Evolutionary conservation across 30 jellyfish, hydroid and myxozoan species (phyloP).

Genomic region (Turritopsis dohrnii): DNA sequence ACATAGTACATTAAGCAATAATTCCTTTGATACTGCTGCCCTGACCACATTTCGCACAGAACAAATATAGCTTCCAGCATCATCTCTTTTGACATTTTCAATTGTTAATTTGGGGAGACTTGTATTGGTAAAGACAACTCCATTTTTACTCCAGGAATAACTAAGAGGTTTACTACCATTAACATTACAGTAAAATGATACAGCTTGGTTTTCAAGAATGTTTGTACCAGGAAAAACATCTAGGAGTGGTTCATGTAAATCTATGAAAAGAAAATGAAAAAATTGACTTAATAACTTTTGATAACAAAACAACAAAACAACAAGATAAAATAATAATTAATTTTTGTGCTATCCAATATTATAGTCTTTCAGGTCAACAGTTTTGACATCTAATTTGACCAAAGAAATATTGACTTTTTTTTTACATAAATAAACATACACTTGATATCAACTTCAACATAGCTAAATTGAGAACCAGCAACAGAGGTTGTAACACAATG

Average conservation of each 20-base stretch:
- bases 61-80: background rate
- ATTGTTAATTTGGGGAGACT: background rate
- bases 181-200: background rate
- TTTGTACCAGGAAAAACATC: background rate
- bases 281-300: no score
- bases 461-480: background rate
- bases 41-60: background rate
- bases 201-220: background rate
- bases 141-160: conserved; percentile 5
- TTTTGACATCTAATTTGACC: no score
- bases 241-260: background rate
- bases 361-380: no score
- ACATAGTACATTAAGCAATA: background rate
- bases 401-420: no score
- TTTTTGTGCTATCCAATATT: no score
- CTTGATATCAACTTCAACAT: background rate
- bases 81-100: background rate
- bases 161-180: background rate
- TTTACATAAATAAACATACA: background rate
- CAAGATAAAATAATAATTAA: no score
- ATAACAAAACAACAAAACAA: no score
- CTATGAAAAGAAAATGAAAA: background rate
- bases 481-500: conserved; percentile 1
- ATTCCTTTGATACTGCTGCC: background rate
- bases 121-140: background rate